Evolutionary conservation across 2,888 invertebrate species (phyloP).

Genomic region (Drosophila mayaguana): DNA sequence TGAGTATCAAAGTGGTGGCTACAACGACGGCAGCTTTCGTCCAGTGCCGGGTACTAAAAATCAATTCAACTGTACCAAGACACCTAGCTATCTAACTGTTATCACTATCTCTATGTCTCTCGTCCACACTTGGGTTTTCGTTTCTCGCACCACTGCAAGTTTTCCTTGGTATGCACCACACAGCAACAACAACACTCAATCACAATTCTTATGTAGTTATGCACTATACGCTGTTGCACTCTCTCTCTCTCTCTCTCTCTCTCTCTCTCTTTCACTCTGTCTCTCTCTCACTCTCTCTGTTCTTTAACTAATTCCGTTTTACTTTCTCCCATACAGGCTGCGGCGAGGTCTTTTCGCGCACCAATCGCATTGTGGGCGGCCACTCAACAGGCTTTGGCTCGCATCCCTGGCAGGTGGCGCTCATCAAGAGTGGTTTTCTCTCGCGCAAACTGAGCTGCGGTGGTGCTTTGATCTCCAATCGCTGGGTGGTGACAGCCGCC

Average conservation of each 20-base stretch:
- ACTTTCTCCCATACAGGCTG: conserved; percentile 89
- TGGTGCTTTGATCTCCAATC: conserved; percentile 94
- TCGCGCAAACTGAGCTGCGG: conserved; percentile 96
- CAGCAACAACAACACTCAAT: conserved; percentile 22
- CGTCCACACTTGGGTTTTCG: not conserved
- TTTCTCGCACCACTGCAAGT: conserved; percentile 53
- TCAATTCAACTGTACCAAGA: conserved; percentile 23
- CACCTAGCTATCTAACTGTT: conserved; percentile 13
- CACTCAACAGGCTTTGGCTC: conserved; percentile 95
- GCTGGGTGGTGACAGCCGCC: conserved; percentile 97
- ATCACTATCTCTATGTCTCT: conserved; percentile 23
- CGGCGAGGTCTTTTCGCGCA: conserved; percentile 94
- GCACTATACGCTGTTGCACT: conserved; percentile 2
- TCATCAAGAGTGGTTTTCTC: conserved; percentile 95
- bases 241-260: not conserved
- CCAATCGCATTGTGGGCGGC: conserved; percentile 96
- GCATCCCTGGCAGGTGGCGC: conserved; percentile 97
- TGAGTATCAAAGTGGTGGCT: conserved; percentile 74
- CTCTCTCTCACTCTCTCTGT: not conserved
- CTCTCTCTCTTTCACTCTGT: not conserved
- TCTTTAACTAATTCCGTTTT: not conserved
- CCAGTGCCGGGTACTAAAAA: conserved; percentile 84
- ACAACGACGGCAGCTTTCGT: conserved; percentile 81
- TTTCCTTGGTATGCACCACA: conserved; percentile 49
- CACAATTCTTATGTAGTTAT: conserved; percentile 14